Base-by-base conservation (phyloP, 2,888 invertebrate genomes). In the Lasioglossum lativentre region DNA sequence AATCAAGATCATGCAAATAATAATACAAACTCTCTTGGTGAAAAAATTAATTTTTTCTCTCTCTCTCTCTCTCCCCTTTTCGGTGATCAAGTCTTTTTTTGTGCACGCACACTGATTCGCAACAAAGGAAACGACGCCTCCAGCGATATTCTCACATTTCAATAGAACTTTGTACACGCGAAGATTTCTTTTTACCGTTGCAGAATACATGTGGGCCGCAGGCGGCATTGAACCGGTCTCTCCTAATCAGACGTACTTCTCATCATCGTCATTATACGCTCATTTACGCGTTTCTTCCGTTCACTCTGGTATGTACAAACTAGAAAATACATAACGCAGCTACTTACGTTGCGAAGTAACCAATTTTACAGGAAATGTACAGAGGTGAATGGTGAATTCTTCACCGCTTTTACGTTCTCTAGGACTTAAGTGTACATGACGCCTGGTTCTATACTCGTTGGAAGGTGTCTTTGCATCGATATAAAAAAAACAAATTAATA, bases 311-410 rank as follows among this genome's bases (percentile, higher is more conserved):
- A 94, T 94, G 90, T 94, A 94, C 94, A 94, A 92, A 92, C 92
- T 94, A 94, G 89, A 92, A 93, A 93, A 94, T 94, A 93, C 93
- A 93, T 93, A 93, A 93, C 92, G 91, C 92, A 90, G 90, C 90
- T 92, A 92, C 89, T 90, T 91, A 90, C 88, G 89, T 89, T 88
- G 91, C 90, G 83, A 88, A 85, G 90, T 93, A 92, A 91, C 90
- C 89, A 90, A 94, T 93, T 94, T 94, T 94, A 94, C 94, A 94
- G 91, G 92, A 91, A 94, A 94, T 94, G 90, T 94, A 94, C 94
- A 90, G 63, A 79, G 84, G 89, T 90, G 89, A 91, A 91, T 86
- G 84, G 72, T 84, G 86, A 63, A 89, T 81, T 76, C 40, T 76
- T 85, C 86, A 52, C 71, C 71, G 56, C 74, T 83, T 83, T 70